These are phyloP conservation scores for Liodrosophila aerea DNA, from an alignment of 2,888 invertebrate species.

Conservation along the genomic window DNA sequence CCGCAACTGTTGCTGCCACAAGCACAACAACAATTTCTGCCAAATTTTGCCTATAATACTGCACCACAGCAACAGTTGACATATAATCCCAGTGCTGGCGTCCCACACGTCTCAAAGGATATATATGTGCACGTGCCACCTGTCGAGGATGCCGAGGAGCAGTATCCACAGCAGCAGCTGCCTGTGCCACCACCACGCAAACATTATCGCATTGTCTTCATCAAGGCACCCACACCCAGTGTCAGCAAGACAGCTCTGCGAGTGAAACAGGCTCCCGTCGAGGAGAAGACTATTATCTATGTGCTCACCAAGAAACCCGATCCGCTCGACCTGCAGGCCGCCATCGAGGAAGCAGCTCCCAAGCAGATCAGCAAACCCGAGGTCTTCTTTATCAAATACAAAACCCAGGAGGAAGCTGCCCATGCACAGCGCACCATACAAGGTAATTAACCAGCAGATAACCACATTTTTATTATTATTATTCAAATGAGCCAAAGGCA, in stretches of 20 bases:
- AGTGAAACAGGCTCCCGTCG: slow-evolving; percentile 74
- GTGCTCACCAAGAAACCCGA: slow-evolving; percentile 81
- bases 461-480: not conserved
- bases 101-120: slow-evolving; percentile 79
- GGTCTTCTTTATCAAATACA: slow-evolving; percentile 82
- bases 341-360: slow-evolving; percentile 76
- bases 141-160: slow-evolving; percentile 76
- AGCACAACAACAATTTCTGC: slow-evolving; percentile 35
- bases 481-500: not conserved
- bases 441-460: slow-evolving; percentile 61
- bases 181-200: slow-evolving; percentile 78
- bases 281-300: slow-evolving; percentile 82
- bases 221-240: slow-evolving; percentile 79
- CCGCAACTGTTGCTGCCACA: slow-evolving; percentile 31
- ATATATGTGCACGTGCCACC: slow-evolving; percentile 82
- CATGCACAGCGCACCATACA: slow-evolving; percentile 82
- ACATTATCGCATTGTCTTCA: slow-evolving; percentile 81
- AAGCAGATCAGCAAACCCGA: slow-evolving; percentile 81
- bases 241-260: slow-evolving; percentile 62
- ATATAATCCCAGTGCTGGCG: slow-evolving; percentile 12
- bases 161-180: slow-evolving; percentile 50
- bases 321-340: slow-evolving; percentile 76
- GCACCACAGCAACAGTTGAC: slow-evolving; percentile 30
- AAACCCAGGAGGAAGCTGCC: slow-evolving; percentile 81
- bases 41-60: slow-evolving; percentile 24